Base-by-base conservation (phyloP, 92 coral and sea anemone genomes). In the Phenganax marumi region DNA sequence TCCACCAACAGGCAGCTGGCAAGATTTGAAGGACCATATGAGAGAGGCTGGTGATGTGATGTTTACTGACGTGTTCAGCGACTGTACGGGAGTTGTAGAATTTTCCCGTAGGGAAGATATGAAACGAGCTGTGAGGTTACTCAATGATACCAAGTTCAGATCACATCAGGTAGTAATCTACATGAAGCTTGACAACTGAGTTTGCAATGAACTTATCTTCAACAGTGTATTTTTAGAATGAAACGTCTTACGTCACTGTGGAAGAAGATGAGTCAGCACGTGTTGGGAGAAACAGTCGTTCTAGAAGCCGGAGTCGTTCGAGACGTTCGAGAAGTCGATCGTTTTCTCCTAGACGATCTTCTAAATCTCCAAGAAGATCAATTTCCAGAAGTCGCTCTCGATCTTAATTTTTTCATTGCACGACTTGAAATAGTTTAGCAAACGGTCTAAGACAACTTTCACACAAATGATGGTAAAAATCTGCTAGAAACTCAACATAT, bases 1-100 rank as follows among this genome's bases (percentile, higher is more conserved):
- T 6, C 99, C 99, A 48, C 99, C 99, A 10, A 96, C 99, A 65
- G 99, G 99, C 17, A 96, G 99, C 86, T 96, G 97, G 99, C 97
- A 96, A 76, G 99, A 92, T 78, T 87, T 96, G 51, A 96, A 96
- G 77, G 99, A 96, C 76, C 99, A 96, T 79, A 96, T 96, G 99
- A 89, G 99, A 6, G 99, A 96, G 66, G 99, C 99, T 81, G 99
- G 99, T 49, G 99, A 96, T 86, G 99, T 96, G 23, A 88, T 92
- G 88, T 96, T 89, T 79, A 96, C 99, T 62, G 99, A 96, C 79
- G 99, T 96, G 11, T 96, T 92, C 52, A 92, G 91, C 70, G 99
- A 96, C 88, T 97, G 99, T 14, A 92, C 97, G 51, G 99, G 99
- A 25, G 91, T 96, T 76, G 99, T 96, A 77, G 99, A 96, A 80